Base-by-base conservation (phyloP, 2,797 vertebrate species). In the Orientallactaga sibirica region DNA sequence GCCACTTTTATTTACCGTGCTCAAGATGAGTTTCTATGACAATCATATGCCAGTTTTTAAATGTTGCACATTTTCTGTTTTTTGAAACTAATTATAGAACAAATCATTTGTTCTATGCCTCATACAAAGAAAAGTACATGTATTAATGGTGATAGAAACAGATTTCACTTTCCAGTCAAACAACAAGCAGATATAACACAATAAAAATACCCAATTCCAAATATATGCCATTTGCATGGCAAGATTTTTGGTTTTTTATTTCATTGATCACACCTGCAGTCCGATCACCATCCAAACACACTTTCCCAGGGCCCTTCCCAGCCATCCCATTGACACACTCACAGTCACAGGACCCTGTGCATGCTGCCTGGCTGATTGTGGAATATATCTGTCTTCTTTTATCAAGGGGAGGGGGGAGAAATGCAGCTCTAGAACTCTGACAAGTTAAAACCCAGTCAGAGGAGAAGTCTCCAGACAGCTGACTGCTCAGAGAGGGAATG, bases 221-320 rank as follows among this genome's bases (percentile, higher is more conserved):
- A 96, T 95, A 92, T 94, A 89, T 92, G 96, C 90, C 96, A 89
- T 97, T 97, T 97, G 96, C 96, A 95, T 95, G 96, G 97, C 93
- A 94, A 96, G 97, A 96, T 97, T 97, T 97, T 96, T 97, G 94
- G 41, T 12, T 97, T 98, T 98, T 79, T 97, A 98, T 98, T 98
- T 98, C 98, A 97, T 96, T 97, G 97, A 98, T 98, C 98, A 98
- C 98, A 98, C 98, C 98, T 98, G 98, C 98, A 98, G 98, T 97
- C 96, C 95, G 98, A 97, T 97, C 97, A 98, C 98, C 98, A 98
- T 98, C 98, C 99, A 98, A 98, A 98, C 98, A 98, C 98, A 98
- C 97, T 98, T 98, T 98, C 98, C 98, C 98, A 98, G 98, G 99
- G 99, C 99, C 98, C 96, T 97, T 97, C 98, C 97, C 98, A 99